Evolutionary conservation across 1,140 invertebrate species (phyloP), one percentile per base, ranked within the genome.

Genomic region (Bombus cullumanus): DNA sequence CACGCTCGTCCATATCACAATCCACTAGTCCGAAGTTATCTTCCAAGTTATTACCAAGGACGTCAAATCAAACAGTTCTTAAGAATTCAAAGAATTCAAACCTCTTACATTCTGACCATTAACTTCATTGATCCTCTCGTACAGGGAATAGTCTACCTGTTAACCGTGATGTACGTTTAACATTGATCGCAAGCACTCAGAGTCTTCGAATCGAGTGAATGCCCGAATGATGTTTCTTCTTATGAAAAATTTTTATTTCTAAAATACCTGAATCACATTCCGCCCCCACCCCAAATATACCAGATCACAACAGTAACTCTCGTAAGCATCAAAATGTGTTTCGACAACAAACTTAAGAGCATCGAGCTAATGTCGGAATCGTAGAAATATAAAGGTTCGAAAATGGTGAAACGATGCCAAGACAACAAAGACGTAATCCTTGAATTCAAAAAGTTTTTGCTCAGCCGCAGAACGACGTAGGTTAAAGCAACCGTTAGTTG

Each of bases 401-500:
- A 28, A 53, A 53, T 22, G 18, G 18, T 22, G 47, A 53, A 53
- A 22, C 47, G 18, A 0, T 22, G 47, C 47, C 22, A 53, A 12
- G 31, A 15, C 5, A 28, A 62, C 25, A 22, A 34, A 43, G 41
- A 84, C 47, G 9, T 15, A 39, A 53, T 15, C 66, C 66, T 59
- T 59, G 53, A 43, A 59, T 82, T 59, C 18, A n/a, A 59, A 18
- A 13, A 22, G 62, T 62, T 89, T 74, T 83, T 72, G 74, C 81
- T 78, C 81, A 43, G 69, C 72, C 69, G 28, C 62, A 18, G 31
- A 86, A 79, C 83, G 81, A 82, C 75, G 53, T 74, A 34, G 81
- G 37, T 39, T 77, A 47, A 68, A 59, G 62, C 83, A 43, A 66
- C 75, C 88, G 81, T 86, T 86, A 89, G 80, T 77, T 25, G 86